Conservation (phyloP, 2,113 vertebrate species). For the Microtus richardsoni region DNA sequence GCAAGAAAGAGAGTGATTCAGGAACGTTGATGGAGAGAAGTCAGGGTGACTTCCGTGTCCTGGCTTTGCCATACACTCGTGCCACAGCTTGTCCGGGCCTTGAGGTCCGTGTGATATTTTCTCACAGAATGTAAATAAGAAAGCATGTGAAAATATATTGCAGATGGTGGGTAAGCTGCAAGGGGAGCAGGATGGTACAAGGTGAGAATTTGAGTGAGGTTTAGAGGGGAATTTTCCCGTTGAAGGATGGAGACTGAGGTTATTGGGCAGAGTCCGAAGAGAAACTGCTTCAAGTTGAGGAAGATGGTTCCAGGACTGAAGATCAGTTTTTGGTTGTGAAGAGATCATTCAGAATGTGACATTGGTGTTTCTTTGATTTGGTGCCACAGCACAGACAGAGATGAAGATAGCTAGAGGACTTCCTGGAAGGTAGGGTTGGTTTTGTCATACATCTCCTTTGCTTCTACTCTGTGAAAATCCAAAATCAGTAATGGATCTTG, state of each 20-base stretch:
- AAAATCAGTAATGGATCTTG: not conserved
- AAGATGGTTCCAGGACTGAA: not conserved
- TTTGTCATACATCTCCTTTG: not conserved
- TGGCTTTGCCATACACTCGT: conserved; percentile 54
- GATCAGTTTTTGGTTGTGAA: conserved; percentile 1
- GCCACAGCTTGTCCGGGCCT: conserved; percentile 58
- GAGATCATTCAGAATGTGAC: not conserved
- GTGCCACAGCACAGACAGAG: not conserved
- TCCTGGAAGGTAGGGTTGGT: not conserved
- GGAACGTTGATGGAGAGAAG: conserved; percentile 47
- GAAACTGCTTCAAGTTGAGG: conserved; percentile 41
- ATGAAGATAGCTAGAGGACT: not conserved
- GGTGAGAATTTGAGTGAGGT: not conserved
- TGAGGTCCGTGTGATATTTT: conserved; percentile 63
- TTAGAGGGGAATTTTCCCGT: conserved; percentile 42
- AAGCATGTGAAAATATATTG: conserved; percentile 70
- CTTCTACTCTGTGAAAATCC: conserved; percentile 16
- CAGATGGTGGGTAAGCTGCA: conserved; percentile 49
- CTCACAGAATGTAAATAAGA: conserved; percentile 25
- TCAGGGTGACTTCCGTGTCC: not conserved
- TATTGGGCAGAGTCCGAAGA: not conserved
- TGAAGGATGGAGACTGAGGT: not conserved
- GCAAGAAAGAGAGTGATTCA: not conserved
- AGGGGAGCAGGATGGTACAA: conserved; percentile 7
- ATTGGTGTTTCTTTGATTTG: conserved; percentile 53